phyloP scores from a whole-genome alignment of 2,888 invertebrate genomes.

The Nomada lathburiana region DNA sequence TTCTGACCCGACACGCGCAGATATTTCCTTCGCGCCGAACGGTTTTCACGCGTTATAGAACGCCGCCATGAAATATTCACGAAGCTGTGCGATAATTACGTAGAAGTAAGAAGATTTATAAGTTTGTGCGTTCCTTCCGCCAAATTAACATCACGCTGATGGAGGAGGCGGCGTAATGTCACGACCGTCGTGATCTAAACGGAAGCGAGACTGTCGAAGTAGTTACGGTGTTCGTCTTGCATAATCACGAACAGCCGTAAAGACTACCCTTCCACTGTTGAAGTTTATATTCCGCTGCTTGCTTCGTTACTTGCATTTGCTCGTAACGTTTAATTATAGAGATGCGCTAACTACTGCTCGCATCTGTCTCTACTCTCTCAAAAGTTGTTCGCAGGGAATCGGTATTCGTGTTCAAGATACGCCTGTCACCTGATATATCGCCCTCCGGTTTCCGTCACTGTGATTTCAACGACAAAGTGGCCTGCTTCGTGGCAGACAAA shows the following conservation, averaged over 20 bases:
- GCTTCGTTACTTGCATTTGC: conserved; percentile 47
- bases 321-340: conserved; percentile 40
- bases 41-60: too few relatives aligned
- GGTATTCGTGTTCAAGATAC: background rate
- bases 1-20: too few relatives aligned
- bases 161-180: background rate
- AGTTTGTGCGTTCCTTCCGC: background rate
- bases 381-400: conserved; percentile 33
- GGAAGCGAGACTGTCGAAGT: conserved; percentile 7
- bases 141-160: background rate
- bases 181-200: conserved; percentile 7
- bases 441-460: background rate
- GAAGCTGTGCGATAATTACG: too few relatives aligned
- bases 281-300: conserved; percentile 36
- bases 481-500: background rate
- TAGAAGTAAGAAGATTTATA: too few relatives aligned
- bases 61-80: too few relatives aligned
- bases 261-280: conserved; percentile 26
- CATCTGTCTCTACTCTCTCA: conserved; percentile 32
- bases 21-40: too few relatives aligned
- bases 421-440: background rate
- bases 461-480: background rate
- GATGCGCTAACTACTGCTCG: conserved; percentile 9
- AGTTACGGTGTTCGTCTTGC: conserved; percentile 29
- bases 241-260: conserved; percentile 35